These are phyloP conservation scores for Myanophis thanlyinensis DNA, from an alignment of 2,113 vertebrate species.

Conservation along the genomic window DNA sequence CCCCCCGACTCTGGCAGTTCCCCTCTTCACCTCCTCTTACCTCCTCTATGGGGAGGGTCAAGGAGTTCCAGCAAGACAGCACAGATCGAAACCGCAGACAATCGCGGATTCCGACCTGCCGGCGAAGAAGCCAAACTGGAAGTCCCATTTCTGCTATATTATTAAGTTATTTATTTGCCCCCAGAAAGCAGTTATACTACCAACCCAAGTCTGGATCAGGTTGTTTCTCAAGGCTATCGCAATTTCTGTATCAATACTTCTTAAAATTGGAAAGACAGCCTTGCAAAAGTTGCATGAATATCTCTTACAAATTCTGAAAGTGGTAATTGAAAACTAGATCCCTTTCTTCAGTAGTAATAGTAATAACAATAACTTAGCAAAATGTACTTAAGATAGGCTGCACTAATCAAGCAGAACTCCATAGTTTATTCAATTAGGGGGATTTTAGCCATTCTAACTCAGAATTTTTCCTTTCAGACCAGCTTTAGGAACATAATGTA, in stretches of 20 bases:
- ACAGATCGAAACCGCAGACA: no score
- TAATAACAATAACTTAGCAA: not conserved
- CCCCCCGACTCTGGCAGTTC: no score
- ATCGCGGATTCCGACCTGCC: no score
- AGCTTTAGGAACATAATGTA: no score
- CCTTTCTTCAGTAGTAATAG: not conserved
- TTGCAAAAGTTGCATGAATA: not conserved
- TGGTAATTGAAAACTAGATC: not conserved
- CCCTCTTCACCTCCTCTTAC: no score
- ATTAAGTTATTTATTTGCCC: not conserved
- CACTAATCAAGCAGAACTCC: not conserved
- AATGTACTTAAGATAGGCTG: not conserved
- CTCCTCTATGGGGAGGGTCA: no score
- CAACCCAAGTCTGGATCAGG: not conserved
- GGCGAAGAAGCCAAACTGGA: no score
- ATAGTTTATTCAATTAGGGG: not conserved
- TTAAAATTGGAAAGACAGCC: not conserved
- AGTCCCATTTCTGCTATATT: no score
- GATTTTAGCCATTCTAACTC: no score
- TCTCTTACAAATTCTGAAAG: not conserved
- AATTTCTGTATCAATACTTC: not conserved
- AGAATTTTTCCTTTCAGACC: no score
- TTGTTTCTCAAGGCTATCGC: not conserved
- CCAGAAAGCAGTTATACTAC: not conserved
- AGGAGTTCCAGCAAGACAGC: no score